These are phyloP conservation scores for Penaeus chinensis DNA, from an alignment of 1,140 invertebrate species.

Conservation along the genomic window DNA sequence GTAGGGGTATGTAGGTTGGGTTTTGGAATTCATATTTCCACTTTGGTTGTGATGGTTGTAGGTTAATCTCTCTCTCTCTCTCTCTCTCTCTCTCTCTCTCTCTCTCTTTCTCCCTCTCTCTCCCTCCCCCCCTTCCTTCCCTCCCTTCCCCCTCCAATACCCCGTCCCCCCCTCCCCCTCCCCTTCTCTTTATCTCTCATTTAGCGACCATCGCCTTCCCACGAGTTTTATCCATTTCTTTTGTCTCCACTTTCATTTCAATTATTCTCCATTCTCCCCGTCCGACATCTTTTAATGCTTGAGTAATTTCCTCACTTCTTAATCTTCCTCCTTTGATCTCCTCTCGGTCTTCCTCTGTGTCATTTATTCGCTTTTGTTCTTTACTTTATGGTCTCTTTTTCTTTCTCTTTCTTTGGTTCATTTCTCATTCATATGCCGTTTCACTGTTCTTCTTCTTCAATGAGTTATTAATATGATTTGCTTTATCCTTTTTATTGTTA, in stretches of 20 bases:
- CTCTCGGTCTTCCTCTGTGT: not conserved
- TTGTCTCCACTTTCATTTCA: not conserved
- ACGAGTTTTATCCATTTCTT: not conserved
- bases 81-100: no score
- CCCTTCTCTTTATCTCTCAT: not conserved
- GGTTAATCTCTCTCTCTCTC: no score
- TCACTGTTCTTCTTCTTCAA: no score
- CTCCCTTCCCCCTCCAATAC: not conserved
- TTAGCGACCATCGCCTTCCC: not conserved
- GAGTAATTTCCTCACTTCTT: not conserved
- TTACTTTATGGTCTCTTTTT: no score
- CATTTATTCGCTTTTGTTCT: not conserved
- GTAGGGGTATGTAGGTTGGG: no score
- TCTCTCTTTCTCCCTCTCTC: not conserved
- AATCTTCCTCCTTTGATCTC: not conserved
- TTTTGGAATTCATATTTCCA: no score
- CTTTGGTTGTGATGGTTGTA: no score
- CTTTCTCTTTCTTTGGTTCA: no score
- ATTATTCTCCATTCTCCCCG: not conserved
- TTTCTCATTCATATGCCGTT: no score
- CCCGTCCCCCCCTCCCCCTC: not conserved
- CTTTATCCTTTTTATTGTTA: no score
- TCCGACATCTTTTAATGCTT: not conserved
- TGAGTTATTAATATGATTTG: no score
- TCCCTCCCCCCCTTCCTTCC: not conserved